Conservation (phyloP, 2,113 vertebrate species). For the Phyllostomus discolor region DNA sequence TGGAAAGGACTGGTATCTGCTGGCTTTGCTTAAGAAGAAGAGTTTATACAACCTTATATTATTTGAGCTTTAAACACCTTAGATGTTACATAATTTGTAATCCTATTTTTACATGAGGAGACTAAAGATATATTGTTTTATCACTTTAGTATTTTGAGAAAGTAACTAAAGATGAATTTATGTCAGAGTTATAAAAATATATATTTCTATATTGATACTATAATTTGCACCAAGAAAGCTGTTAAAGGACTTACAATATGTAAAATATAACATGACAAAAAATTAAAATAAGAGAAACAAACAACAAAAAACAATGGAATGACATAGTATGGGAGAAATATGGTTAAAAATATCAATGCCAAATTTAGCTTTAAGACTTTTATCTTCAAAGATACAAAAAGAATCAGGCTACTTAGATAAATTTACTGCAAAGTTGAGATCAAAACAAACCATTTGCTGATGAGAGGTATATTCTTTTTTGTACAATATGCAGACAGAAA, state of each 20-base stretch:
- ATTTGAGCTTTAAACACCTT: neutral
- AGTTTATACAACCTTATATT: neutral
- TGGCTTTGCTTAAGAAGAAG: neutral
- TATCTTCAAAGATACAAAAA: neutral
- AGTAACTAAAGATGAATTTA: neutral
- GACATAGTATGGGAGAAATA: neutral
- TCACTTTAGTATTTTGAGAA: neutral
- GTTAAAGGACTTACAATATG: neutral
- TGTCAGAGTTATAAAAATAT: neutral
- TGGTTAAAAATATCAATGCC: neutral
- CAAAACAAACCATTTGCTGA: conserved; percentile 4
- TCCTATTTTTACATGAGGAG: neutral
- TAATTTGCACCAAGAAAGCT: neutral
- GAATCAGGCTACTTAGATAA: neutral
- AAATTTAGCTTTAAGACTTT: neutral
- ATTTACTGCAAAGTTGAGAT: neutral
- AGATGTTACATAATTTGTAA: neutral
- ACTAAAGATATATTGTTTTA: neutral
- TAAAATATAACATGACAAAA: neutral
- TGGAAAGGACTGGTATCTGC: neutral
- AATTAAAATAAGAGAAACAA: neutral
- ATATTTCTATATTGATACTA: neutral
- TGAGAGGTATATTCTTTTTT: neutral
- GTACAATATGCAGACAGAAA: neutral
- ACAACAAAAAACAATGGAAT: neutral